These are phyloP conservation scores for Chiloscyllium plagiosum DNA, from an alignment of 2,113 vertebrate species.

Conservation along the genomic window DNA sequence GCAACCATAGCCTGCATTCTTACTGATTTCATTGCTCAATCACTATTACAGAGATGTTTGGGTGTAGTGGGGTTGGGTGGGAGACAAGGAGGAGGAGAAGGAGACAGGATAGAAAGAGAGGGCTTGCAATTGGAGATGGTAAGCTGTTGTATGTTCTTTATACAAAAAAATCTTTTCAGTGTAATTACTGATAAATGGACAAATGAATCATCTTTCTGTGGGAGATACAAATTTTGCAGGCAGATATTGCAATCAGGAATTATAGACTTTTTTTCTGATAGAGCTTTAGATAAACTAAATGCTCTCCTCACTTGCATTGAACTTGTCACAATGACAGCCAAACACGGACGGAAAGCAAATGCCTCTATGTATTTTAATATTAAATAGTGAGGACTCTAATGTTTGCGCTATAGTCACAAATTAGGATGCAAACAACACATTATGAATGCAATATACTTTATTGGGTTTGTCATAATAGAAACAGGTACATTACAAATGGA, in stretches of 20 bases:
- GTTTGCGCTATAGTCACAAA: no score
- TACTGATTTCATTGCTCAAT: constrained; percentile 40
- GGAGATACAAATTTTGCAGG: not conserved
- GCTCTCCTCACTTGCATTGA: not conserved
- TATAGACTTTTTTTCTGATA: not conserved
- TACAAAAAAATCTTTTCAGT: not conserved
- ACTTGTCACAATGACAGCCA: not conserved
- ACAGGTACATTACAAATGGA: not conserved
- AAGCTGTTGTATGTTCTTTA: not conserved
- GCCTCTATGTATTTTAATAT: not conserved
- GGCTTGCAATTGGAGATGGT: no score
- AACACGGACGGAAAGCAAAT: not conserved
- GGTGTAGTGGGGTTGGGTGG: not conserved
- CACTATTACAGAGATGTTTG: constrained; percentile 20
- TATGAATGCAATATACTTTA: not conserved
- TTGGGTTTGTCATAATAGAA: not conserved
- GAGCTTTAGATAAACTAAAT: not conserved
- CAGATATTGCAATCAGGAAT: not conserved
- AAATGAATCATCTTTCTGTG: not conserved
- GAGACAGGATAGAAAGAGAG: no score
- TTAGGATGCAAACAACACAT: not conserved
- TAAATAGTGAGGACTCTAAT: not conserved
- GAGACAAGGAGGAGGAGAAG: no score
- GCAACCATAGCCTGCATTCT: constrained; percentile 51
- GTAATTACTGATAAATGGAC: not conserved